Base-by-base conservation (phyloP, 2,888 invertebrate genomes). In the Calephelis perditalis region DNA sequence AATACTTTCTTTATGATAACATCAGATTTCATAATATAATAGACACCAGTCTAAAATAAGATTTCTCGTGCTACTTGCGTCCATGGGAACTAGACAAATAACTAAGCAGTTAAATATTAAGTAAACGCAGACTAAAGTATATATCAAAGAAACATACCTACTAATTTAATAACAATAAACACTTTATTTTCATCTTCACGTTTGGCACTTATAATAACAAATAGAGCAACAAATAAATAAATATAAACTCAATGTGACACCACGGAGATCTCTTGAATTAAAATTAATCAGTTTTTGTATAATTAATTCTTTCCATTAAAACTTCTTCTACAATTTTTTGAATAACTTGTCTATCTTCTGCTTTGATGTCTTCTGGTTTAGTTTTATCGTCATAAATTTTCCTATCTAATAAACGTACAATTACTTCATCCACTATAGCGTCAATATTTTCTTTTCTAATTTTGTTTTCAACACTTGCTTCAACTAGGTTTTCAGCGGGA, bases 371-470 rank as follows among this genome's bases (percentile, higher is more conserved):
- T 72, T 91, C 90, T 35, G 83, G 86, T 73, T 89, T 91, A 4
- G 87, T 84, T 72, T 91, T 91, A 63, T 86, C 89, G 62, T 91
- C 91, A 67, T 89, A 91, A 70, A 91, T 84, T 79, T 91, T 92
- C 70, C 91, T 85, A 72, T 89, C 88, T 71, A 89, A 81, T 56
- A 90, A 76, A 68, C 88, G 83, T 56, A 70, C 67, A 69, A 91
- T 87, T 54, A 90, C 90, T 70, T 91, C 90, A 73, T 91, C 91
- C 1, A 91, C 90, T 63, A 91, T 91, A 10, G 76, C 76, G 66
- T 91, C 84, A 62, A 91, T 78, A 64, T 82, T 86, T 74, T 85
- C 81, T 66, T 84, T 77, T 64, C 69, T 62, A 72, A 70, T 63
- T 68, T 65, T 62, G 49, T 59, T 56, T 45, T 45, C 56, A 26